Evolutionary conservation across 1,140 invertebrate genomes (phyloP), one percentile per base, ranked within the genome.

Genomic region (Calliopsis andreniformis): DNA sequence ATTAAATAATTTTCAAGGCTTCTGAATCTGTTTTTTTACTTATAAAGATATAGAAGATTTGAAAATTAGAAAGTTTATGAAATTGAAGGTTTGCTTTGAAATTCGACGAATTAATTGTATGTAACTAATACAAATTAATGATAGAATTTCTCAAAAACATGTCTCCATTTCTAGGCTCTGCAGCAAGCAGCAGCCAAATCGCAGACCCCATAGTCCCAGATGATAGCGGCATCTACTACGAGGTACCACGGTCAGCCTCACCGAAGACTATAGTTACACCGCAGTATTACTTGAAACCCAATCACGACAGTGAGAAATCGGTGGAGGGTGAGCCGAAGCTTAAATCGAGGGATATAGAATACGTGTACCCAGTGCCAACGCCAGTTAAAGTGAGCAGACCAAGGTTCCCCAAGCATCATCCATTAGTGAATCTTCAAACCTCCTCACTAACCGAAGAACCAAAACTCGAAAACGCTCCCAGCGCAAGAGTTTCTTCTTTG

Each of bases 211-310:
- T 28, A 2, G 32, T 63, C 10, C 5, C 49, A 12, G 16, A 43
- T 0, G 14, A 61, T n/a, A 43, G 64, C 5, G 63, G 5, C 1
- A 12, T 25, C 3, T 84, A 82, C 20, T 61, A 82, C 39, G 80
- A 86, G 6, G 23, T 84, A 6, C 43, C 80, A 49, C 39, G 63
- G 25, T 43, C 18, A 0, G 5, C 3, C 0, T 23, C 28, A 14
- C 14, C 49, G 0, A 75, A 39, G 18, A 45, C 39, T 3, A 20
- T n/a, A 42, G 18, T 16, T 14, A 42, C 20, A 0, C n/a, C 53
- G 0, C 55, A 30, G 7, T 32, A 70, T 10, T 14, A 49, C 1
- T 14, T 28, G 8, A 61, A 7, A 23, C 2, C 35, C 0, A 18
- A 7, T 2, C 18, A 49, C n/a, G 23, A 28, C 2, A 10, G 0